Conservation (phyloP, 2,888 invertebrate genomes). For the Drosophila hamatofila region DNA sequence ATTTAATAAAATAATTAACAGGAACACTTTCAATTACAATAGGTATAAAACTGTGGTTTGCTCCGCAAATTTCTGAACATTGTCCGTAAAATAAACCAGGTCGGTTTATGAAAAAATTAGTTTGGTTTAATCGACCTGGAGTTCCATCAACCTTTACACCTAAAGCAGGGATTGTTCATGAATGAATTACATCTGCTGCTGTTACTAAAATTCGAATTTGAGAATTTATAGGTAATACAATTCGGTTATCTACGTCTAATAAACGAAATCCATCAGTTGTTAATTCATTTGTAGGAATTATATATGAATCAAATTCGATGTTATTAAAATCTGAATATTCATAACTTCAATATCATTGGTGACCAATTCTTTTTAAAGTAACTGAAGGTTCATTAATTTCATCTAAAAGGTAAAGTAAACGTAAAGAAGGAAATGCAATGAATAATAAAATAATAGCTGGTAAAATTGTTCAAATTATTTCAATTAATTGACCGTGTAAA, state of each 20-base stretch:
- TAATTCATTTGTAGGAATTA: neutral
- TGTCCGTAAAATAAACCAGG: neutral
- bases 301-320: constrained; percentile 1
- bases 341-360: neutral
- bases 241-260: neutral
- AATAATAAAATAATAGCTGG: constrained; percentile 88
- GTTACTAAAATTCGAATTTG: constrained; percentile 1
- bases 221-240: neutral
- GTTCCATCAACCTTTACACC: neutral
- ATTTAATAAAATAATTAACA: neutral
- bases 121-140: neutral
- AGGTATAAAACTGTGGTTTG: neutral
- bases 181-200: neutral
- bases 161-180: neutral
- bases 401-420: constrained; percentile 88
- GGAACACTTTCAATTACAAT: neutral
- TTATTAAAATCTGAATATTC: constrained; percentile 1
- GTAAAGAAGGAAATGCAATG: constrained; percentile 88
- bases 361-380: constrained; percentile 87
- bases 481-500: constrained; percentile 87
- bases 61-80: constrained; percentile 1
- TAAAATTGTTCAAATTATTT: constrained; percentile 88
- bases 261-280: neutral
- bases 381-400: constrained; percentile 87
- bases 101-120: neutral